These are phyloP conservation scores for Clanis bilineata DNA, from an alignment of 2,888 invertebrate genomes.

Conservation along the genomic window DNA sequence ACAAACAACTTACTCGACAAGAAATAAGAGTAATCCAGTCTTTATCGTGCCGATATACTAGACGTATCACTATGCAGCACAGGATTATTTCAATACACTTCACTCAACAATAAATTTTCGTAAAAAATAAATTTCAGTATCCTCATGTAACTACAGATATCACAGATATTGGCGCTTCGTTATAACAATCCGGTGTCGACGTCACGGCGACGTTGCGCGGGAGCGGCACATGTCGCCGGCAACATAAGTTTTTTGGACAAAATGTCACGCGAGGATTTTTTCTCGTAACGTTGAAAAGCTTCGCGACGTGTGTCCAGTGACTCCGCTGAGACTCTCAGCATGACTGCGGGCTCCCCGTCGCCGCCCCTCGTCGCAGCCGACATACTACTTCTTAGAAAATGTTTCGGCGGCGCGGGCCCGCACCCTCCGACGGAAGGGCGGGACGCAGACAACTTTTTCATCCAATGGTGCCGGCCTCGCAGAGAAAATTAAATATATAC, in stretches of 20 bases:
- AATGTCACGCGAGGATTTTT: constrained; percentile 70
- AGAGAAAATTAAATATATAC: constrained; percentile 31
- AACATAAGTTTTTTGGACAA: constrained; percentile 62
- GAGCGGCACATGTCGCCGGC: constrained; percentile 39
- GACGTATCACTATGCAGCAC: constrained; percentile 36
- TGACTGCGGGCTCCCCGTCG: constrained; percentile 81
- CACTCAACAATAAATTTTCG: constrained; percentile 57
- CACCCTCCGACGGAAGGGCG: constrained; percentile 62
- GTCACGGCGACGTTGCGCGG: constrained; percentile 44
- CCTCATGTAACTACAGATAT: constrained; percentile 63
- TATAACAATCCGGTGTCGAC: constrained; percentile 58
- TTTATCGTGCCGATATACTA: constrained; percentile 14
- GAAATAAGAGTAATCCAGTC: constrained; percentile 24
- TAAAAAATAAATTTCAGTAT: constrained; percentile 66
- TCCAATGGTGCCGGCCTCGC: constrained; percentile 59
- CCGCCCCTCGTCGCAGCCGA: constrained; percentile 75
- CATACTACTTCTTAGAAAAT: constrained; percentile 77
- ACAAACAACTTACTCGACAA: constrained; percentile 22
- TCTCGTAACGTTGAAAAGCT: constrained; percentile 64
- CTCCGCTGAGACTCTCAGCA: constrained; percentile 79
- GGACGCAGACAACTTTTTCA: constrained; percentile 67
- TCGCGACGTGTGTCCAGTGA: constrained; percentile 78
- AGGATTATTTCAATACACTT: constrained; percentile 61
- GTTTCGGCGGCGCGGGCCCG: constrained; percentile 60
- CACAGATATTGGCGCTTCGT: constrained; percentile 70